Conservation (phyloP, 2,888 invertebrate genomes). For the Andrena bicolor region DNA sequence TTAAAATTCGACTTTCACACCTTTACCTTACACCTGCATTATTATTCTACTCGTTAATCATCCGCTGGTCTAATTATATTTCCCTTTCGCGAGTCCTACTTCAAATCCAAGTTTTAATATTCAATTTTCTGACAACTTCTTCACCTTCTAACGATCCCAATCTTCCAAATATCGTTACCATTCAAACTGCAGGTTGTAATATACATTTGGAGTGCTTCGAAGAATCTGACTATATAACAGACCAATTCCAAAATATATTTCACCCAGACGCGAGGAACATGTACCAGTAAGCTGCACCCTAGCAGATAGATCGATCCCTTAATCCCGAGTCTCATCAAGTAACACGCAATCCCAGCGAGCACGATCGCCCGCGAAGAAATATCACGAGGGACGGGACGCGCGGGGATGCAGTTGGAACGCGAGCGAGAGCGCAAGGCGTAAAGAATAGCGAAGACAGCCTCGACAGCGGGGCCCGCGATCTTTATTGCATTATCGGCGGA, state of each 20-base stretch:
- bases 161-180: too few relatives aligned
- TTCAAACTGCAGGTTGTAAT: too few relatives aligned
- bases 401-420: not conserved
- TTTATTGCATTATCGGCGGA: constrained; percentile 59
- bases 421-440: constrained; percentile 19
- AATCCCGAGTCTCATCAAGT: constrained; percentile 6
- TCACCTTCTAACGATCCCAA: too few relatives aligned
- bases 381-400: not conserved
- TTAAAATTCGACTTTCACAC: not conserved
- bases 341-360: not conserved
- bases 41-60: not conserved
- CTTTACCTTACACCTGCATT: not conserved
- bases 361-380: constrained; percentile 14
- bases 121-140: too few relatives aligned
- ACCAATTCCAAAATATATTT: too few relatives aligned
- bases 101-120: too few relatives aligned
- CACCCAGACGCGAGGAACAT: not conserved
- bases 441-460: constrained; percentile 46
- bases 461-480: constrained; percentile 43
- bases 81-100: too few relatives aligned
- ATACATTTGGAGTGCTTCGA: too few relatives aligned
- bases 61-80: not conserved
- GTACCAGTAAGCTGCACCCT: not conserved
- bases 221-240: too few relatives aligned
- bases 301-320: constrained; percentile 8